A percentile compares a stretch with the other conserved stretches of the same genome.
Conservation (phyloP, 2,113 vertebrate species). For the Ivindomyrus marchei region DNA sequence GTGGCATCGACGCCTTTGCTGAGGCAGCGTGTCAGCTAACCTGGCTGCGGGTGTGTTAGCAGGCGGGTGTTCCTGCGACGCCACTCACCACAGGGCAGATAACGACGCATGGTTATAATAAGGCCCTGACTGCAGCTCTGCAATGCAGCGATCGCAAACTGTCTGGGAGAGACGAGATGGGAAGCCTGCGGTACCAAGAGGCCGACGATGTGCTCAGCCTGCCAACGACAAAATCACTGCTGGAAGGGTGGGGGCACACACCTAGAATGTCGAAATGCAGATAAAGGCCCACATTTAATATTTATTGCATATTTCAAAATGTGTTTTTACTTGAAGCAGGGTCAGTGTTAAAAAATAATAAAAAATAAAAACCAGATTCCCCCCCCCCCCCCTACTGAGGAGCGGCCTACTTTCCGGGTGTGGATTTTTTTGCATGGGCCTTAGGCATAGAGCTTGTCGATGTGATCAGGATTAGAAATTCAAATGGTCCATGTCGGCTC, state of each 20-base stretch:
- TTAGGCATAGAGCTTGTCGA: conserved; percentile 45
- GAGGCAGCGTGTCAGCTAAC: not conserved
- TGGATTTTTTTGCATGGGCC: conserved; percentile 31
- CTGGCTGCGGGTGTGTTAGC: not conserved
- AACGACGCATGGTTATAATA: not conserved
- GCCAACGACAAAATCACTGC: not conserved
- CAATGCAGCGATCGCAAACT: not conserved
- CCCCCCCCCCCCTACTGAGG: conserved; percentile 13
- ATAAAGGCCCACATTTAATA: not conserved
- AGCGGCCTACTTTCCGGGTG: conserved; percentile 47
- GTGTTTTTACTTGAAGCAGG: not conserved
- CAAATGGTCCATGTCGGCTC: conserved; percentile 50
- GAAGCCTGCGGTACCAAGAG: not conserved
- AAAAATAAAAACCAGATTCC: conserved; percentile 1
- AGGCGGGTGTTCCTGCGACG: not conserved
- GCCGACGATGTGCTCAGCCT: not conserved
- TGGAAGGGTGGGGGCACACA: not conserved
- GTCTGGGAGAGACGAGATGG: not conserved
- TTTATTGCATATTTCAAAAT: not conserved
- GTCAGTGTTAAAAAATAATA: not conserved
- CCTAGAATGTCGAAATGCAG: not conserved
- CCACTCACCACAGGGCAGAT: not conserved
- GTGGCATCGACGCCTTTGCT: not conserved
- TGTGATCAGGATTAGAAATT: conserved; percentile 57
- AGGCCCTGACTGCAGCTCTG: not conserved